Evolutionary conservation across 2,113 vertebrate species (phyloP).

Genomic region (Zapornia atra): DNA sequence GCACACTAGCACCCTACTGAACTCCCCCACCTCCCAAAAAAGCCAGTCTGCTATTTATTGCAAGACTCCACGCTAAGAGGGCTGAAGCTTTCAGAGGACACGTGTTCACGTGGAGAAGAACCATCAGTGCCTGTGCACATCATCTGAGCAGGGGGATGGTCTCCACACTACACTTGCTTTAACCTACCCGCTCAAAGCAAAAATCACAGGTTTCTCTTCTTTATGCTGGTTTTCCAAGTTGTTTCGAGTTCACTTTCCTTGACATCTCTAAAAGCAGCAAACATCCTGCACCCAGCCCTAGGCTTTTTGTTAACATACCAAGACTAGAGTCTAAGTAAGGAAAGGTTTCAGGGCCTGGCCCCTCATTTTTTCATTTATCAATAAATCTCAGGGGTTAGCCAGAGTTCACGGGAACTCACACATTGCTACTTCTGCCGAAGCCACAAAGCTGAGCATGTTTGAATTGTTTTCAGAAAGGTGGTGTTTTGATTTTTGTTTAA

Average conservation of each 20-base stretch:
- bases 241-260: not conserved
- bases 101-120: fast-evolving
- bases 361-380: slow-evolving; percentile 41
- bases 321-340: not conserved
- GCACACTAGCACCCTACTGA: not conserved
- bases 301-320: not conserved
- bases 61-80: fast-evolving
- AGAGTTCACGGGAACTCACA: slow-evolving; percentile 50
- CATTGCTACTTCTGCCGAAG: slow-evolving; percentile 23
- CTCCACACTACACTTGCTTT: not conserved
- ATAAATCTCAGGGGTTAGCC: slow-evolving; percentile 55
- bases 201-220: not conserved
- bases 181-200: not conserved
- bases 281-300: not conserved
- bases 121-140: not conserved
- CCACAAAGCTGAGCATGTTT: not conserved
- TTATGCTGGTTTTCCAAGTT: not conserved
- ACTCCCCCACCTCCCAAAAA: not conserved
- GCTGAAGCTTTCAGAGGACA: not conserved
- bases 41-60: fast-evolving
- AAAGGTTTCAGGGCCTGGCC: not conserved
- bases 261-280: not conserved
- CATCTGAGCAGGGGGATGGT: not conserved
- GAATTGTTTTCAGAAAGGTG: not conserved
- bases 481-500: not conserved